A percentile compares a stretch with the other conserved stretches of the same genome.
These are phyloP conservation scores for Corella eumyota DNA, from an alignment of 23 tunicate species.

Conservation along the genomic window DNA sequence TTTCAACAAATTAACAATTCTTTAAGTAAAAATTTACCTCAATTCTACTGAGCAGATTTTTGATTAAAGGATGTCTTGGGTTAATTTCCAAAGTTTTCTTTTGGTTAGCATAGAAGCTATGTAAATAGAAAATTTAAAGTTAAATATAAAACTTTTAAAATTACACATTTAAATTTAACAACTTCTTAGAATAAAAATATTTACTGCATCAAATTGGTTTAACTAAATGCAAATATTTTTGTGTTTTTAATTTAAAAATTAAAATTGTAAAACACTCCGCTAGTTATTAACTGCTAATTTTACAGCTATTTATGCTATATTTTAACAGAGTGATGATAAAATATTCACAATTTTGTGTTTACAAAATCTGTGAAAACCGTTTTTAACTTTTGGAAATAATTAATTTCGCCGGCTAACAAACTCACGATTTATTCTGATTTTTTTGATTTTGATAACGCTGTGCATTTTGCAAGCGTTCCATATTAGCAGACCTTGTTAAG, in stretches of 20 bases:
- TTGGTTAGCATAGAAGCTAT: constrained; percentile 89
- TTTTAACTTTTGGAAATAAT: no score
- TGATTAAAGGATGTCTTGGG: constrained; percentile 97
- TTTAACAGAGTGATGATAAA: no score
- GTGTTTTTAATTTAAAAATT: no score
- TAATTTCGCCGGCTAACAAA: no score
- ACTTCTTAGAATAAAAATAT: neutral
- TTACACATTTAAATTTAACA: neutral
- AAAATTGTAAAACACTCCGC: no score
- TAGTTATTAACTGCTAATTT: no score
- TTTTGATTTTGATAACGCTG: constrained; percentile 49
- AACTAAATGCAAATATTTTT: no score
- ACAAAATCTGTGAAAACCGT: no score
- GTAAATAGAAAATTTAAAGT: neutral
- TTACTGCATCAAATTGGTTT: neutral
- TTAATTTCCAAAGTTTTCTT: constrained; percentile 95
- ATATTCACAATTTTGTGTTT: no score
- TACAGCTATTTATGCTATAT: no score
- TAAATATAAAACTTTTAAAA: no score
- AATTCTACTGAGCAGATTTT: constrained; percentile 55
- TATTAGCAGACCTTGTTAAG: constrained; percentile 70
- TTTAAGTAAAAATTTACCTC: constrained; percentile 31
- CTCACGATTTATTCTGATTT: constrained; percentile 78
- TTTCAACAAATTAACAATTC: no score
- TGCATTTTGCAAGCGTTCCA: constrained; percentile 75